Evolutionary conservation across 2,797 vertebrate species (phyloP).

Genomic region (Dipus sagitta): DNA sequence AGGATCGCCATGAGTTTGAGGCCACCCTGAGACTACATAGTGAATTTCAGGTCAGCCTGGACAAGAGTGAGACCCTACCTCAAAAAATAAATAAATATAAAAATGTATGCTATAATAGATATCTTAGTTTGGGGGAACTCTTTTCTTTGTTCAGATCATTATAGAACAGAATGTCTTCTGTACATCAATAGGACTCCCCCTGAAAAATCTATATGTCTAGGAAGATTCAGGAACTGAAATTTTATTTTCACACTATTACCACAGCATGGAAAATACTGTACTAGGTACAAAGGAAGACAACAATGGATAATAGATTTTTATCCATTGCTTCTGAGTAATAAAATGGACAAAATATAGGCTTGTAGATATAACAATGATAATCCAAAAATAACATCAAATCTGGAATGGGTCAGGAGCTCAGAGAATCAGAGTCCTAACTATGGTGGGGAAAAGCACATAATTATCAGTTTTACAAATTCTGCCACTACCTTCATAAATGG

Average conservation of each 20-base stretch:
- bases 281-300: constrained; percentile 3
- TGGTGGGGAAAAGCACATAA: constrained; percentile 7
- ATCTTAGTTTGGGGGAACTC: not conserved
- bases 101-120: not conserved
- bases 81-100: too few species aligned
- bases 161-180: not conserved
- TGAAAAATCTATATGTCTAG: not conserved
- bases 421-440: not conserved
- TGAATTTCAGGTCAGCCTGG: too few species aligned
- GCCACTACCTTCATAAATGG: constrained; percentile 4
- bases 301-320: not conserved
- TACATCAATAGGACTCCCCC: not conserved
- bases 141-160: not conserved
- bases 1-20: too few species aligned
- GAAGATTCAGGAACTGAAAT: not conserved
- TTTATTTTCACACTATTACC: not conserved
- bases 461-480: constrained; percentile 39
- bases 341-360: not conserved
- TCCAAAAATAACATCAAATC: constrained; percentile 9
- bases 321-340: constrained; percentile 34
- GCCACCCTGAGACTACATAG: too few species aligned
- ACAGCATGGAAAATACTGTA: not conserved
- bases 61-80: too few species aligned
- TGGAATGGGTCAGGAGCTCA: not conserved
- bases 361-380: not conserved